Evolutionary conservation across 2,888 invertebrate species (phyloP), one percentile per base, ranked within the genome.

Genomic region (Philopedon plagiatum): DNA sequence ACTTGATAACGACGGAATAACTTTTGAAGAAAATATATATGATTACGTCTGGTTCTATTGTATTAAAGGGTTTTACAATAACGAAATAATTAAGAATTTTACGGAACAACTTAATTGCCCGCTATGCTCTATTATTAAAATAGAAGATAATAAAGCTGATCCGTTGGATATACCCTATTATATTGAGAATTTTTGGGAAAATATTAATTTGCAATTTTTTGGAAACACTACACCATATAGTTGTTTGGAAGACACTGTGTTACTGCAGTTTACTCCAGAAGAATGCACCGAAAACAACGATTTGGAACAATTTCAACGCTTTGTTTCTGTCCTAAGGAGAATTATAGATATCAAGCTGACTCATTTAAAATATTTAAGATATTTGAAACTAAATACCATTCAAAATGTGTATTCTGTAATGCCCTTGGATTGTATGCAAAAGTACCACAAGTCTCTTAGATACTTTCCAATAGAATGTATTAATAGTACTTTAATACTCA

Each of bases 351-450:
- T 81, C 9, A 81, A 81, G 72, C 67, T 78, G 15, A 75, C 76
- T 19, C 80, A 82, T 71, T 70, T 81, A 15, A 75, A 78, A 54
- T 82, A 81, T 44, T 75, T 82, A 11, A 61, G 77, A 34, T 76
- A 78, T 41, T 46, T 81, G 19, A 65, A 76, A 32, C 18, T 80
- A 8, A 63, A 76, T 26, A 34, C 70, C 49, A 56, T 74, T 15
- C 54, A 73, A 39, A 21, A 75, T 46, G 21, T 34, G n/a, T 74
- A 76, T 54, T 51, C 73, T 54, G 60, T 41, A 26, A 7, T 78
- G 21, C 73, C 72, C 1, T 9, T 75, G 3, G 57, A 76, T 1
- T 79, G 77, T 46, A 62, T 80, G 19, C 64, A 71, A 21, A 61
- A 70, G 32, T 81, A 81, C 37, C 76, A 75, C 13, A 73, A 67